Conservation (phyloP, 1,140 invertebrate species). For the Zaprionus lachaisei region DNA sequence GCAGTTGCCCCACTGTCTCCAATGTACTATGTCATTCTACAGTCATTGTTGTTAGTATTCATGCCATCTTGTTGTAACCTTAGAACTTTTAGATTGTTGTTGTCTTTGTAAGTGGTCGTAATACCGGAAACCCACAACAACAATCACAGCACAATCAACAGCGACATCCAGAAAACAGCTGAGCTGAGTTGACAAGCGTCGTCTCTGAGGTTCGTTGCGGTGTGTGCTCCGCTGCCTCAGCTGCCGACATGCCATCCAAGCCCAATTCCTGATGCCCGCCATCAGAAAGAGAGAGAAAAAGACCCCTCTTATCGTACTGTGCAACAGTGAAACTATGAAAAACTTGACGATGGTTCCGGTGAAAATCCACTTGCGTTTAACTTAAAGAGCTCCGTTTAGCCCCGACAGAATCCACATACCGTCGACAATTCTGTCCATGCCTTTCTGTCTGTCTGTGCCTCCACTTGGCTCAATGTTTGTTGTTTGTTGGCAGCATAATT, state of each 20-base stretch:
- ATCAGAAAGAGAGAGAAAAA: not conserved
- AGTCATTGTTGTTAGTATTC: not conserved
- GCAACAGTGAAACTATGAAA: constrained; percentile 4
- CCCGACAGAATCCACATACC: constrained; percentile 3
- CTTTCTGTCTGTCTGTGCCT: not conserved
- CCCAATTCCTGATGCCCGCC: not conserved
- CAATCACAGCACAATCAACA: not conserved
- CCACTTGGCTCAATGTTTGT: not conserved
- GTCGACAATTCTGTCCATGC: not conserved
- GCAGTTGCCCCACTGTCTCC: not conserved
- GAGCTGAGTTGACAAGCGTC: constrained; percentile 1
- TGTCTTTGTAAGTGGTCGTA: not conserved
- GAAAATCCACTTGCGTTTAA: constrained; percentile 5
- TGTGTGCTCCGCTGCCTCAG: no score
- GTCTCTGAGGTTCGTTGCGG: not conserved
- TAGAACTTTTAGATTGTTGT: not conserved
- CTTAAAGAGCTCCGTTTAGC: constrained; percentile 4
- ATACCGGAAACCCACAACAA: not conserved
- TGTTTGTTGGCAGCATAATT: constrained; percentile 1
- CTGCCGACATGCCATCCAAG: no score
- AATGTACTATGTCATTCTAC: not conserved
- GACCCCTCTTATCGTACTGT: not conserved
- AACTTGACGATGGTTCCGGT: constrained; percentile 6
- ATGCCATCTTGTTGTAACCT: constrained; percentile 1
- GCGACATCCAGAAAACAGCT: not conserved